A percentile compares a stretch with the other conserved stretches of the same genome.
Conservation (phyloP, 2,888 invertebrate genomes). For the Sesia bembeciformis region DNA sequence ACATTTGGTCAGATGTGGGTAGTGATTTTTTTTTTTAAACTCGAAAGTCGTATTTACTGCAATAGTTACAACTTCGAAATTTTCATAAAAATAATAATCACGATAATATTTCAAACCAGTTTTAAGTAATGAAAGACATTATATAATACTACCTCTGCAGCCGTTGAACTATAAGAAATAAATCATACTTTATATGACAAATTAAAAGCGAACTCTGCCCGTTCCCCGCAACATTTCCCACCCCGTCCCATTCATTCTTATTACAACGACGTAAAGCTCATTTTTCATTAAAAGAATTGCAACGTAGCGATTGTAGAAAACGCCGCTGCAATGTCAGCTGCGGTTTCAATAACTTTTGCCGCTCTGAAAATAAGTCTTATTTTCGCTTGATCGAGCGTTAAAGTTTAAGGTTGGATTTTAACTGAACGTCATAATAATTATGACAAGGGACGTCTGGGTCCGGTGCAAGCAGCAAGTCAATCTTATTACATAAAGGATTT, state of each 20-base stretch:
- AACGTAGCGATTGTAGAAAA: neutral
- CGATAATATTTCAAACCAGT: neutral
- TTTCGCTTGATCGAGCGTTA: neutral
- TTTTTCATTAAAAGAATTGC: neutral
- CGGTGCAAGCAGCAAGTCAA: neutral
- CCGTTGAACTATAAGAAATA: slow-evolving; percentile 2
- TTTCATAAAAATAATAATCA: no score
- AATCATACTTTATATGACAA: slow-evolving; percentile 10
- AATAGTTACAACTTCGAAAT: no score
- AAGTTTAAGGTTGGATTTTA: neutral
- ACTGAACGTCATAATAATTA: slow-evolving; percentile 7
- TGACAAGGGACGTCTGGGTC: slow-evolving; percentile 7
- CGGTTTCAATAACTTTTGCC: slow-evolving; percentile 1
- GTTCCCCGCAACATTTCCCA: neutral
- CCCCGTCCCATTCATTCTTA: neutral
- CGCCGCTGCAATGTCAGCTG: slow-evolving; percentile 1
- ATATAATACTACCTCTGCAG: neutral
- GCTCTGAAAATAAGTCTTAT: neutral
- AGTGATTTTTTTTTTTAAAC: no score
- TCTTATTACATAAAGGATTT: neutral
- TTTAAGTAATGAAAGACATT: neutral
- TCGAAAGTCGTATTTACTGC: no score
- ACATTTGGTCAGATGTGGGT: no score
- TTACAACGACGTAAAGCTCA: neutral
- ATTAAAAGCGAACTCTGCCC: slow-evolving; percentile 7